phyloP scores from a whole-genome alignment of 2,113 vertebrate species.

The Coturnix japonica region DNA sequence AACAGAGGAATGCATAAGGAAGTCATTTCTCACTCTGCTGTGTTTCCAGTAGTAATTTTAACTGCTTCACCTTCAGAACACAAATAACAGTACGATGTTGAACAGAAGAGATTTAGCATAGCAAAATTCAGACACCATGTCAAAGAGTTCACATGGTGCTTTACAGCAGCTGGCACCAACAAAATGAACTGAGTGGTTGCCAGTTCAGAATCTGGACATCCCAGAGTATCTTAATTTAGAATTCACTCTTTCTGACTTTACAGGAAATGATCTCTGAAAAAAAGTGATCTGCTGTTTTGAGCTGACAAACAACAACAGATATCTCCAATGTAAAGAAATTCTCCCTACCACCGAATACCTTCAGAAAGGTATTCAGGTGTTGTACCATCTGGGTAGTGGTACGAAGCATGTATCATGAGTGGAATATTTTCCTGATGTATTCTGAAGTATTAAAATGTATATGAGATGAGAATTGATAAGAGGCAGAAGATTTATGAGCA shows the following conservation, averaged over 20 bases:
- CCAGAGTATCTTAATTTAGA: background rate
- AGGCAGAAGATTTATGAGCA: background rate
- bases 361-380: background rate
- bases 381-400: background rate
- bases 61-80: background rate
- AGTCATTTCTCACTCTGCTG: background rate
- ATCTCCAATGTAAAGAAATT: background rate
- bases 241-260: background rate
- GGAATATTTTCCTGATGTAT: background rate
- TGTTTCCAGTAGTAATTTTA: background rate
- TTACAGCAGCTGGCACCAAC: background rate
- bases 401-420: background rate
- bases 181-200: background rate
- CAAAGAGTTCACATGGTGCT: background rate
- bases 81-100: background rate
- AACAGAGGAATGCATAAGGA: background rate
- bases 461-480: background rate
- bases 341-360: background rate
- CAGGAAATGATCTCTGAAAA: background rate
- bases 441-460: background rate
- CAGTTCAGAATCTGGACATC: slow-evolving; percentile 9
- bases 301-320: background rate
- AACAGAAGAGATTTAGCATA: background rate
- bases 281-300: background rate
- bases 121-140: background rate